Base-by-base conservation (phyloP, 2,888 invertebrate species). In the Tachina grossa region DNA sequence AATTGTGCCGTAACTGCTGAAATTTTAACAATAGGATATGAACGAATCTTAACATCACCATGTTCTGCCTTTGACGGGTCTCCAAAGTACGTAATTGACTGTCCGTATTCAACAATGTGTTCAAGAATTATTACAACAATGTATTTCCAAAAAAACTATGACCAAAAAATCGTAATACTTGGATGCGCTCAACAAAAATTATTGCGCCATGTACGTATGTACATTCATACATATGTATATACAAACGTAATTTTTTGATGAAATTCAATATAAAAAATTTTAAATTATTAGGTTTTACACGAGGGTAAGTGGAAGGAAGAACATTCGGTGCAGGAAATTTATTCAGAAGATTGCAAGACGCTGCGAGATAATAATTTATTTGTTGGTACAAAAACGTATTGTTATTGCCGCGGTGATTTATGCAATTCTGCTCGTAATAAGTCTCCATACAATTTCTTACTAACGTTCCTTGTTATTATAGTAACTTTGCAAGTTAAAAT, bases 401-500 rank as follows among this genome's bases (percentile, higher is more conserved):
- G 97, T 91, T 97, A 96, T 92, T 97, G 97, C 90, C 94, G 95
- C 53, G 94, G 94, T 49, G 94, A 95, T 89, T 93, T 96, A 53
- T 97, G 97, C 93, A 97, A 97, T 92, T 93, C 94, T 11, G 90
- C 94, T 53, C 51, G 59, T 53, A 66, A 41, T 31, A 19, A 41
- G 10, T 9, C 1, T 19, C 16, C 2, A 11, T 16, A 14, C 47
- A 59, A 10, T n/a, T 22, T 51, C 13, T 16, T 68, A 22, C 1
- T 68, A 19, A 2, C 5, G 2, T 68, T 59, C 10, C 9, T 68
- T 39, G 11, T 49, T 22, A 57, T 59, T 22, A 31, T 31, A 31
- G 0, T 6, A 31, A 31, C 31, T 31, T 31, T 6, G 5, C 31
- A 31, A 6, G 5, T 31, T 31, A 31, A 31, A 5, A 31, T 31